These are phyloP conservation scores for Leptodirus hochenwartii DNA, from an alignment of 2,888 invertebrate species.

Conservation along the genomic window DNA sequence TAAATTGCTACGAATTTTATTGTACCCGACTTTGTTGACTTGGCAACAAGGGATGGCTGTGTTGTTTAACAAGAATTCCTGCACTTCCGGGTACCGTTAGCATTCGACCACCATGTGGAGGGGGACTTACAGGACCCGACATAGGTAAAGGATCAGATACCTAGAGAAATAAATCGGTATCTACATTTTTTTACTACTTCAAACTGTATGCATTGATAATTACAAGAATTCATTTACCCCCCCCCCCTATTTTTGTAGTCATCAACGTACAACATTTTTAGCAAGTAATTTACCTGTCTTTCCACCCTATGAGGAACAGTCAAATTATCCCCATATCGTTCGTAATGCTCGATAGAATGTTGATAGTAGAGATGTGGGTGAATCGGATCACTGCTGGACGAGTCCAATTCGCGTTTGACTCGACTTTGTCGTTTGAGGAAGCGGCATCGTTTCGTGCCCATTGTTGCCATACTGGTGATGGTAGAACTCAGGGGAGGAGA, in stretches of 20 bases:
- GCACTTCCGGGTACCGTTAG: conserved; percentile 37
- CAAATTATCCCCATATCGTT: too few relatives aligned
- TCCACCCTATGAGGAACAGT: too few relatives aligned
- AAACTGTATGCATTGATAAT: conserved; percentile 29
- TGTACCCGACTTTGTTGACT: too few relatives aligned
- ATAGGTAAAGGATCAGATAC: conserved; percentile 40
- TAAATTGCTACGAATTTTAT: too few relatives aligned
- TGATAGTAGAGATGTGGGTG: too few relatives aligned
- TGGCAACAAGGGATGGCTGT: conserved; percentile 44
- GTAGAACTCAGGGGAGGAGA: too few relatives aligned
- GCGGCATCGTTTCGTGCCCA: conserved; percentile 42
- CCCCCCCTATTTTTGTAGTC: too few relatives aligned
- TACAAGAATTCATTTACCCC: conserved; percentile 22
- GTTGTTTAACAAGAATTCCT: conserved; percentile 43
- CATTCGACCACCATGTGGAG: conserved; percentile 27
- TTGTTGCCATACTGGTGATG: too few relatives aligned
- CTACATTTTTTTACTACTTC: conserved; percentile 36
- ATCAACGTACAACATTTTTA: too few relatives aligned
- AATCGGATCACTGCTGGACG: conserved; percentile 25
- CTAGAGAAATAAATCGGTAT: too few relatives aligned
- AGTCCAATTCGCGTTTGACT: conserved; percentile 44
- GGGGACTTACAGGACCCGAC: conserved; percentile 28
- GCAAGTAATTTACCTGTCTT: too few relatives aligned
- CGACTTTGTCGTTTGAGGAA: conserved; percentile 46
- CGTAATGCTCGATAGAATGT: too few relatives aligned